Percentiles rank a stretch among this genome's conserved stretches.
Conservation (phyloP, 2,888 invertebrate genomes). For the Gasteruption jaculator region DNA sequence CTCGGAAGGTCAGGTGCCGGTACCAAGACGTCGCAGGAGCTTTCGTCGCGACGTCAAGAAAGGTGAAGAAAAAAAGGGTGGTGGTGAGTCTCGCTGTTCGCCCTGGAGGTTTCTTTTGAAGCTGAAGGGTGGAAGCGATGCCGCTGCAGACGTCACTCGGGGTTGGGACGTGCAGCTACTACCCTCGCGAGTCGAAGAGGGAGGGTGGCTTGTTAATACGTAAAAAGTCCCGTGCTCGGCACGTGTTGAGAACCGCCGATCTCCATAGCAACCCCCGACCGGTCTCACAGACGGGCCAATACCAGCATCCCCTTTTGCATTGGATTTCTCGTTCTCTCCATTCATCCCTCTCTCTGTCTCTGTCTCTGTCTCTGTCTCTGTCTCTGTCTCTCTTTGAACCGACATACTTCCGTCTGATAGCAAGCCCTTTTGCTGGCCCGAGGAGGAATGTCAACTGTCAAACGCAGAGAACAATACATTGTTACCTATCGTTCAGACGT, state of each 20-base stretch:
- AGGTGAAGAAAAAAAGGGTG: constrained; percentile 9
- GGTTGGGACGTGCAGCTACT: no score
- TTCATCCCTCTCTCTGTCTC: constrained; percentile 1
- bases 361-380: not conserved
- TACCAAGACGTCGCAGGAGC: no score
- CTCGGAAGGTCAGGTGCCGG: no score
- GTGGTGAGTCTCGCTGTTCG: constrained; percentile 9
- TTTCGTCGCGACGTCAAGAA: constrained; percentile 5
- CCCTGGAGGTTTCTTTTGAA: constrained; percentile 11
- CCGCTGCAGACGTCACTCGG: constrained; percentile 24
- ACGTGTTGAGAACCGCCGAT: constrained; percentile 49
- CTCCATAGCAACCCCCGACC: constrained; percentile 46
- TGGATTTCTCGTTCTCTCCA: constrained; percentile 1
- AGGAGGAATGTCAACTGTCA: constrained; percentile 32
- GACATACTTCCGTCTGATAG: no score
- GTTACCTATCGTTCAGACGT: no score
- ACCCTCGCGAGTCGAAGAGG: no score
- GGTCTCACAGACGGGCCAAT: constrained; percentile 35
- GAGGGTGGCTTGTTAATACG: constrained; percentile 45
- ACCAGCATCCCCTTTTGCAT: constrained; percentile 18
- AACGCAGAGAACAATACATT: constrained; percentile 28
- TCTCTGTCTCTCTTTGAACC: no score
- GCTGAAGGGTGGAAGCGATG: constrained; percentile 18
- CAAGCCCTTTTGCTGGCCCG: no score
- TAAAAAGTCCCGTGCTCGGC: constrained; percentile 37